A percentile compares a stretch with the other conserved stretches of the same genome.
phyloP scores from a whole-genome alignment of 2,888 invertebrate genomes.

The Lacanobia oleracea region DNA sequence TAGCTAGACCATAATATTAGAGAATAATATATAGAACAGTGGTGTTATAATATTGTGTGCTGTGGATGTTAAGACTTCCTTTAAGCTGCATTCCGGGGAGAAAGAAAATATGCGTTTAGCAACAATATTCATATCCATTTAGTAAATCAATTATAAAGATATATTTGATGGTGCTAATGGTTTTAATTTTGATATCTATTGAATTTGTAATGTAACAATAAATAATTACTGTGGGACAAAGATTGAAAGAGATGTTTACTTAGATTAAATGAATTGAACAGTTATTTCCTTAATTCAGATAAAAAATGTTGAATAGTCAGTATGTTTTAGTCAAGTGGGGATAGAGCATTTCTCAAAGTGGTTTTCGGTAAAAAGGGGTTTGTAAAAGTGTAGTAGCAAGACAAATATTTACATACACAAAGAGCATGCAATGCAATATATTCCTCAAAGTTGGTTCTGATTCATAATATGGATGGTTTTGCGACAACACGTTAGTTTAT shows the following conservation, averaged over 20 bases:
- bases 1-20: slow-evolving; percentile 61
- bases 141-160: slow-evolving; percentile 9
- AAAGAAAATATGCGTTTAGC: slow-evolving; percentile 71
- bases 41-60: slow-evolving; percentile 64
- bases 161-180: slow-evolving; percentile 27
- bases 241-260: background rate
- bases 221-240: background rate
- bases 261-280: background rate
- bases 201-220: background rate
- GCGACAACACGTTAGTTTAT: background rate
- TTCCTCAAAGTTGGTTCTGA: slow-evolving; percentile 86
- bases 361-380: slow-evolving; percentile 12
- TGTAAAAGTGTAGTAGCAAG: slow-evolving; percentile 38
- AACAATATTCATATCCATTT: slow-evolving; percentile 53
- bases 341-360: slow-evolving; percentile 1
- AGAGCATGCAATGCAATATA: slow-evolving; percentile 76
- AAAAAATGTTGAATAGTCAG: background rate
- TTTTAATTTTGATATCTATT: background rate
- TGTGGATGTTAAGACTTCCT: slow-evolving; percentile 78
- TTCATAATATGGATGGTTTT: slow-evolving; percentile 17
- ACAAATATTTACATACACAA: slow-evolving; percentile 63
- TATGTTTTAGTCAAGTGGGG: background rate
- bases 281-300: no score
- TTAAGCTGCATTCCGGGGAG: slow-evolving; percentile 89
- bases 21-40: slow-evolving; percentile 68